Evolutionary conservation across 1,140 invertebrate species (phyloP), one percentile per base, ranked within the genome.

Genomic region (Drosophila littoralis): DNA sequence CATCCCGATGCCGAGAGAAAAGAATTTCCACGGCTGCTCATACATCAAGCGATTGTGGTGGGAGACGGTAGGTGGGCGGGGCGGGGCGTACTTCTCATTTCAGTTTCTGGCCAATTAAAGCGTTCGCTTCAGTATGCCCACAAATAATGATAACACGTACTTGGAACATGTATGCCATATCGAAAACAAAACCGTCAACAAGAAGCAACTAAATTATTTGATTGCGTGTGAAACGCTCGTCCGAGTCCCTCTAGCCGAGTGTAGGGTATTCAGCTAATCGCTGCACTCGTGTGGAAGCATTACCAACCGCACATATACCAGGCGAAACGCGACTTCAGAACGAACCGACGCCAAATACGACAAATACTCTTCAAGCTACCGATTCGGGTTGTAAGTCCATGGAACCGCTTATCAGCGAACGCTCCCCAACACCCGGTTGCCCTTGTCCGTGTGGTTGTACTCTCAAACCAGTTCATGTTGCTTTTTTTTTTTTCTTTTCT

Each of bases 71-170:
- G 38, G 7, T 15, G 42, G 35, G n/a, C 6, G 42, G n/a, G 7
- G 33, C 22, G 4, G 2, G 7, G 9, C 15, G 3, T 28, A n/a
- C 36, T 28, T 28, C 22, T 28, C 4, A 28, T 33, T 35, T 61
- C 48, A 43, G 12, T 45, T 52, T 57, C 58, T 57, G 52, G 51
- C 36, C 59, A 75, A 75, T 75, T 48, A 50, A 74, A 15, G 58
- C 50, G 54, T 35, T 64, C 33, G 48, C 12, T 10, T 22, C 28
- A 35, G 42, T 52, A 73, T 54, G 46, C 36, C 46, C 35, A 48
- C 52, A 71, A 71, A 79, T 71, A 76, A 79, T 75, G 78, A 86
- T 81, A 76, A 75, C 81, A 81, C 69, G 65, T 13, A 42, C 35
- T 55, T 42, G 36, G 10, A 15, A 15, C 51, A 36, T 35, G 51